Evolutionary conservation across 2,888 invertebrate species (phyloP).

Genomic region (Sminthurinus aureus): DNA sequence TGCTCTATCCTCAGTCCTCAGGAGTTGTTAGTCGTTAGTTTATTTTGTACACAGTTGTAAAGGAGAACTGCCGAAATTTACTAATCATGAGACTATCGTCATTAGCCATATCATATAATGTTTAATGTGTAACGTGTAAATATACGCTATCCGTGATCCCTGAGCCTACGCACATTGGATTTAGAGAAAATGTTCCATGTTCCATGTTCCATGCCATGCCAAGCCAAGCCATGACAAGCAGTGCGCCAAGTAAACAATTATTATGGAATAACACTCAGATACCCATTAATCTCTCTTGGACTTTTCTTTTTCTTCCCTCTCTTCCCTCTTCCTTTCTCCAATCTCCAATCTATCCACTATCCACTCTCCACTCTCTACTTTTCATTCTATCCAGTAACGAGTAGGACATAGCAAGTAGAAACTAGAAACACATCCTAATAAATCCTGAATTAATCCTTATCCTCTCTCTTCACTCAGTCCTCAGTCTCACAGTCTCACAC

Average conservation of each 20-base stretch:
- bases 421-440: too few species aligned
- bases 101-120: background rate
- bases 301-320: background rate
- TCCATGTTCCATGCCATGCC: background rate
- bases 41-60: background rate
- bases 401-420: too few species aligned
- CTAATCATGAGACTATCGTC: background rate
- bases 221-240: background rate
- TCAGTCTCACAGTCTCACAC: too few species aligned
- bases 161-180: too few species aligned
- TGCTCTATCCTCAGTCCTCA: background rate
- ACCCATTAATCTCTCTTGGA: constrained; percentile 8
- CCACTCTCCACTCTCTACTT: background rate
- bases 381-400: too few species aligned
- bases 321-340: background rate
- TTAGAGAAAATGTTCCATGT: background rate
- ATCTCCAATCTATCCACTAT: background rate
- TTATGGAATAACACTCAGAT: constrained; percentile 13
- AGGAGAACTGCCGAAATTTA: background rate
- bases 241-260: constrained; percentile 6
- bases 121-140: background rate
- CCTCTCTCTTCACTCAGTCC: background rate
- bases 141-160: background rate
- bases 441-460: background rate
- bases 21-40: background rate